phyloP scores from a whole-genome alignment of 2,113 vertebrate genomes.

The Hypanus sabinus region DNA sequence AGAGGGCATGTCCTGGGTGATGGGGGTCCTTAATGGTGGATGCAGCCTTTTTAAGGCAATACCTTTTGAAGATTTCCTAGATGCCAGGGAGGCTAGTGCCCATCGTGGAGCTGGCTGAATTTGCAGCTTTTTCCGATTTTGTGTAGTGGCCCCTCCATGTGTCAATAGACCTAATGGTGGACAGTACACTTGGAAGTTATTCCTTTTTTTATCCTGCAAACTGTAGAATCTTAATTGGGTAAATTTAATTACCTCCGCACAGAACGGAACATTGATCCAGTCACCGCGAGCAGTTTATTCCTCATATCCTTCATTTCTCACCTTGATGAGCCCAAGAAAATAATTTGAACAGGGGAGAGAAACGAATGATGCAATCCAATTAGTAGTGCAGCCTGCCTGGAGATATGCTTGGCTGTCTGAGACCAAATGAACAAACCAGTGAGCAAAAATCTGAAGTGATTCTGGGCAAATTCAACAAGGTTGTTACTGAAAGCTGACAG shows the following conservation, averaged over 20 bases:
- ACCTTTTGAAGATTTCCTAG: too few relatives aligned
- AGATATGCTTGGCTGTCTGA: not conserved
- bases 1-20: too few relatives aligned
- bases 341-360: not conserved
- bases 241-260: not conserved
- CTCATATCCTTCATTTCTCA: not conserved
- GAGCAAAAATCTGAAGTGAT: not conserved
- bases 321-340: not conserved
- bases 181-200: not conserved
- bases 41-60: too few relatives aligned
- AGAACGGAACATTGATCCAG: not conserved
- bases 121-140: too few relatives aligned
- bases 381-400: not conserved
- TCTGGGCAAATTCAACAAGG: not conserved
- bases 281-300: not conserved
- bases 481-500: conserved; percentile 1
- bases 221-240: not conserved
- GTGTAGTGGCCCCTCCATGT: too few relatives aligned
- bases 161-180: not conserved
- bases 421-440: not conserved
- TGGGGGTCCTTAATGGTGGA: too few relatives aligned
- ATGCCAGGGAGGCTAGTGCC: too few relatives aligned
- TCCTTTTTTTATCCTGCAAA: not conserved
- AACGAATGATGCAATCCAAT: not conserved
- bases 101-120: too few relatives aligned